Evolutionary conservation across 2,113 vertebrate genomes (phyloP).

Genomic region (Probosciger aterrimus): DNA sequence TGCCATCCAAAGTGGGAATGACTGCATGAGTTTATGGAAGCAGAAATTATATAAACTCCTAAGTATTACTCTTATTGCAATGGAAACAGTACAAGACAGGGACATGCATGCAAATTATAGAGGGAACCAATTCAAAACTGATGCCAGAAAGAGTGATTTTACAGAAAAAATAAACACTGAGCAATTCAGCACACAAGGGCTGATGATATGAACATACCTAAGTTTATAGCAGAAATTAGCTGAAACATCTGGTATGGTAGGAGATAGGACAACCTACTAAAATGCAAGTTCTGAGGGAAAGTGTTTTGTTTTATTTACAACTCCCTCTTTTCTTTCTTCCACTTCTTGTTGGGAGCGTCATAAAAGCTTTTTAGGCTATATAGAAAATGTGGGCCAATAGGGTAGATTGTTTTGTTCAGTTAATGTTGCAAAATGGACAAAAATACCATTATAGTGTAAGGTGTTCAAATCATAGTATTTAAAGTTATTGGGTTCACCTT

Average conservation of each 20-base stretch:
- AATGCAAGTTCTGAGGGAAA: background rate
- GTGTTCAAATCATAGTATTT: background rate
- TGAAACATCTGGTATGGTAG: background rate
- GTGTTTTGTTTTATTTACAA: background rate
- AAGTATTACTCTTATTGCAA: constrained; percentile 15
- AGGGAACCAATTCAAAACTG: background rate
- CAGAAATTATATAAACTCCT: background rate
- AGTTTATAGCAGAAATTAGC: background rate
- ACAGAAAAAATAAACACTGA: background rate
- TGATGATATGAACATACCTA: background rate
- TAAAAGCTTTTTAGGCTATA: background rate
- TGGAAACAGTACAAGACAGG: background rate
- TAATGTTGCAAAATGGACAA: background rate
- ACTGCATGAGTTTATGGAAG: background rate
- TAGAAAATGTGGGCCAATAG: background rate
- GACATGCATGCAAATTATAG: background rate
- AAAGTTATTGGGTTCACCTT: background rate
- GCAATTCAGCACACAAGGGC: background rate
- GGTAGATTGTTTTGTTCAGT: background rate
- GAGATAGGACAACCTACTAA: background rate
- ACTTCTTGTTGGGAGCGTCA: background rate
- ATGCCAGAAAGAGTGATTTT: background rate
- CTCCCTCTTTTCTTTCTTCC: background rate
- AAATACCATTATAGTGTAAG: background rate
- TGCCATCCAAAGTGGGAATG: background rate